Conservation (phyloP, 2,888 invertebrate species). For the Ephialtes manifestator region DNA sequence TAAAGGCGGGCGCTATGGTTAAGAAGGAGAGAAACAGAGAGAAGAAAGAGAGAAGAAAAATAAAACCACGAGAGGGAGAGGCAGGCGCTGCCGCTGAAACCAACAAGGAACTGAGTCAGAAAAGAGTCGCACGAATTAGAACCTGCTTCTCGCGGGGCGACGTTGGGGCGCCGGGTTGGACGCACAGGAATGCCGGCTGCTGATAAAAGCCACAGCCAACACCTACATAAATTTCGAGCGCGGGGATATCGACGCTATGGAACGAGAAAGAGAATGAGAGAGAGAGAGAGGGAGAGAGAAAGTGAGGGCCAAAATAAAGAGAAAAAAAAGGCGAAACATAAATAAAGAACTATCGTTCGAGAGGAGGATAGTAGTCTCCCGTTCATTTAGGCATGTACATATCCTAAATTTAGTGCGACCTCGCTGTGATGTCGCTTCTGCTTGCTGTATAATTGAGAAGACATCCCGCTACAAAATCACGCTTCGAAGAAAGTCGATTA, state of each 20-base stretch:
- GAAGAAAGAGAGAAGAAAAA: conserved; percentile 18
- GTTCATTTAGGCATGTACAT: conserved; percentile 83
- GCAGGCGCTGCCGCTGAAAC: conserved; percentile 55
- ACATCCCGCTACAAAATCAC: conserved; percentile 20
- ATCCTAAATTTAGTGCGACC: conserved; percentile 83
- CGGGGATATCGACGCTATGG: conserved; percentile 76
- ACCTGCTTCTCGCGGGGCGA: conserved; percentile 85
- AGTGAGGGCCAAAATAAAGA: conserved; percentile 28
- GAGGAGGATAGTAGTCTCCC: conserved; percentile 82
- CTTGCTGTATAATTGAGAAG: conserved; percentile 59
- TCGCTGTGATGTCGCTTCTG: conserved; percentile 67
- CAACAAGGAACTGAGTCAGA: conserved; percentile 65
- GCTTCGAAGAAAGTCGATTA: not conserved
- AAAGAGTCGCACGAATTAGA: conserved; percentile 84
- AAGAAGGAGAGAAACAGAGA: conserved; percentile 25
- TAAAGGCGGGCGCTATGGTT: not conserved
- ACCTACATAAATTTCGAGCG: conserved; percentile 85
- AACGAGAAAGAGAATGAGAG: conserved; percentile 50
- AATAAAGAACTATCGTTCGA: conserved; percentile 39
- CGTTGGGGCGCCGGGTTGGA: conserved; percentile 84
- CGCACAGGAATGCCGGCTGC: conserved; percentile 84
- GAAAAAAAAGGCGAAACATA: conserved; percentile 17
- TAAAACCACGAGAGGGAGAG: conserved; percentile 25
- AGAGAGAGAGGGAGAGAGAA: conserved; percentile 52
- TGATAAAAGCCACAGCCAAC: conserved; percentile 85